Base-by-base conservation (phyloP, 2,797 vertebrate species). In the Poecile montanus region DNA sequence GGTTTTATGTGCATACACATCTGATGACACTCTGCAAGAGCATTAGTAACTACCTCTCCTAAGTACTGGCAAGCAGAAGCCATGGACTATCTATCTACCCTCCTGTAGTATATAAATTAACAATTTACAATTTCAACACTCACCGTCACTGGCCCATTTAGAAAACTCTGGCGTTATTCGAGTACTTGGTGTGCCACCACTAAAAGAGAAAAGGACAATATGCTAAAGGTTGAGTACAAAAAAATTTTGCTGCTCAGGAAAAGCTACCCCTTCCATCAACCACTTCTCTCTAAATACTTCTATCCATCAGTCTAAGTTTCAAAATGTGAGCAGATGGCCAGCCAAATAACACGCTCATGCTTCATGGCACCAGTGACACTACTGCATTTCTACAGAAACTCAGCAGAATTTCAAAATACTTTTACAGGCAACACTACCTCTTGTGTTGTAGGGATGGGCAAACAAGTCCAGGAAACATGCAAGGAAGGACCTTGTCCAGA, bases 161-260 rank as follows among this genome's bases (percentile, higher is more conserved):
- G 99, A 99, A 97, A 99, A 99, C 94, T 99, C 99, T 0, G 99
- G 98, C 7, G 99, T 99, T 99, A 99, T 99, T 97, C 99, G 98
- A 96, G 99, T 99, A 81, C 99, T 99, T 51, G 99, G 99, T 94
- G 99, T 98, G 61, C 99, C 99, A 25, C 99, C 99, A 88, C 99
- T 99, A 92, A 22, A 97, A 94, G 30, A 94, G 48, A 95, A 93
- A 85, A 81, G 47, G 34, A 76, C 1, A 94, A 30, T 85, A 71
- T 44, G 70, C 29, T 91, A 11, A 87, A 80, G 51, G 50, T 56
- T 70, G 47, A 54, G 82, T 5, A 61, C 2, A 13, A 53, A 67
- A 91, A 91, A 77, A 45, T 12, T 23, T 27, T 76, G 29, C 21
- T 20, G 13, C 67, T 86, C 29, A 50, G 53, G 62, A 65, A 65